These are phyloP conservation scores for Idaea biselata DNA, from an alignment of 2,888 invertebrate species.

Conservation along the genomic window DNA sequence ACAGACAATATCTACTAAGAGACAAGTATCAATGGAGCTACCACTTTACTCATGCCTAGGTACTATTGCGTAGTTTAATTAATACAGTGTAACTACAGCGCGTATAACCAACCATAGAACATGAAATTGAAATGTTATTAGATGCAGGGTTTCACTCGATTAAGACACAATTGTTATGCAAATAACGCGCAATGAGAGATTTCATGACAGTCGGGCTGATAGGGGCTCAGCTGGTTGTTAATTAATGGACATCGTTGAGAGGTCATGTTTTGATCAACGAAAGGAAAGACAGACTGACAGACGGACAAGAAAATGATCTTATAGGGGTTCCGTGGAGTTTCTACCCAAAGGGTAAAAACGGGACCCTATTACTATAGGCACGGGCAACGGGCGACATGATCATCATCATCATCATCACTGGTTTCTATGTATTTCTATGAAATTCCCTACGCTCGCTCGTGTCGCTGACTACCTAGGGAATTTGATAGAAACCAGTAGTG, in stretches of 20 bases:
- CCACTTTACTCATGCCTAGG: neutral
- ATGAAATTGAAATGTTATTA: constrained; percentile 33
- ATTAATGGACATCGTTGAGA: constrained; percentile 49
- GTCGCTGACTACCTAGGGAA: too few species aligned
- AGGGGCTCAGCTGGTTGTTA: constrained; percentile 43
- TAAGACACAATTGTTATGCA: constrained; percentile 47
- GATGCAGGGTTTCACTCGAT: constrained; percentile 38
- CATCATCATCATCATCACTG: too few species aligned
- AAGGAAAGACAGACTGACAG: constrained; percentile 13
- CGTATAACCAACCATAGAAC: constrained; percentile 9
- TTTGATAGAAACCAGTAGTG: too few species aligned
- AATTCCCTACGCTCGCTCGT: too few species aligned
- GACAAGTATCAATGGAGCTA: neutral
- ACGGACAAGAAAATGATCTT: too few species aligned
- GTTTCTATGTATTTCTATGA: too few species aligned
- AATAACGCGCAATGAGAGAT: constrained; percentile 42
- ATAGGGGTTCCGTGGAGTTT: too few species aligned
- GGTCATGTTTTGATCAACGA: constrained; percentile 28
- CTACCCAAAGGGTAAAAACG: too few species aligned
- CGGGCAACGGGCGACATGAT: too few species aligned
- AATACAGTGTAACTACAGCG: constrained; percentile 13
- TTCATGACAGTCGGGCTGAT: constrained; percentile 38
- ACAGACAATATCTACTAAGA: constrained; percentile 4
- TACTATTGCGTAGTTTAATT: constrained; percentile 9
- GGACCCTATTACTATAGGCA: too few species aligned